These are phyloP conservation scores for Archilochus colubris DNA, from an alignment of 2,113 vertebrate genomes.

Conservation along the genomic window DNA sequence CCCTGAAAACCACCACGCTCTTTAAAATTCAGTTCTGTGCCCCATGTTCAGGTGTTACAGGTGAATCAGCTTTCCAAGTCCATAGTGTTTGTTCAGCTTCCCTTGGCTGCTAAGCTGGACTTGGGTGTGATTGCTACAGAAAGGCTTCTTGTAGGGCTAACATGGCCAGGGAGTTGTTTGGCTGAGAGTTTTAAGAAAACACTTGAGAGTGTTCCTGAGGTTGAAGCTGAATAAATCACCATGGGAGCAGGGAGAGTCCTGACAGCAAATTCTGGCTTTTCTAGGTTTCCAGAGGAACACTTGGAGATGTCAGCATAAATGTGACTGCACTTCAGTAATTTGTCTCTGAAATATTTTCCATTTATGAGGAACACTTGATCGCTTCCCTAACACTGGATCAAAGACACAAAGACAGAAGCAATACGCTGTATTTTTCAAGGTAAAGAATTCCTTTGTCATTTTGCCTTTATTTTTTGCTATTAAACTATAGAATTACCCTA, in stretches of 20 bases:
- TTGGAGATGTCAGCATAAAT: fast-evolving
- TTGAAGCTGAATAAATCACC: background rate
- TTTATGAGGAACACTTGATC: background rate
- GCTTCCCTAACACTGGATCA: background rate
- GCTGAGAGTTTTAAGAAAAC: background rate
- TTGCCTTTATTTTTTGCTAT: background rate
- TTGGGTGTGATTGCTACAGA: background rate
- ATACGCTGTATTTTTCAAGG: background rate
- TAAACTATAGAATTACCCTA: background rate
- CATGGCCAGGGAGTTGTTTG: background rate
- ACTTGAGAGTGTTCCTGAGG: background rate
- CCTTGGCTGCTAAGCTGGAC: background rate
- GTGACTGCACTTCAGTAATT: background rate
- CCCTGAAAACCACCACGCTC: background rate
- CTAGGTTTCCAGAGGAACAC: background rate
- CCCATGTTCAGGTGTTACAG: background rate
- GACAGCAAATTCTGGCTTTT: background rate
- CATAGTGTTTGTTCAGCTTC: fast-evolving
- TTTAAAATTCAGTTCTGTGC: background rate
- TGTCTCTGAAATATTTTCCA: background rate
- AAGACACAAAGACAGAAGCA: background rate
- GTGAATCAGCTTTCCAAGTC: background rate
- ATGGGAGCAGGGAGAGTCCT: fast-evolving
- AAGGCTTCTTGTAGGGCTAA: background rate
- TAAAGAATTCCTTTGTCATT: background rate